Evolutionary conservation across 2,113 vertebrate genomes (phyloP).

Genomic region (Zootoca vivipara): DNA sequence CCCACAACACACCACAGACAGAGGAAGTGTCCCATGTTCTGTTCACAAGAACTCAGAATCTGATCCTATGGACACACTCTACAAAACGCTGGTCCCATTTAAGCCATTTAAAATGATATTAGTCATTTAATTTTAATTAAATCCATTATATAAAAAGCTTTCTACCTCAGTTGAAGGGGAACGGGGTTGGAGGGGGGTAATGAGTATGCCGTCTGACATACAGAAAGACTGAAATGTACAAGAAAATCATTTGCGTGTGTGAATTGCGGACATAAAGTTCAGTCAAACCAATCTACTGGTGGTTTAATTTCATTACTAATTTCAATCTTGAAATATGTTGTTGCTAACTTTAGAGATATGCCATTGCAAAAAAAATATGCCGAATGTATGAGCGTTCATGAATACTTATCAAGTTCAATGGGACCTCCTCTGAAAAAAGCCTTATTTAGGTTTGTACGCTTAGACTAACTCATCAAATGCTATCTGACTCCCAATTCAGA

Average conservation of each 20-base stretch:
- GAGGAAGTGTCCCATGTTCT: neutral
- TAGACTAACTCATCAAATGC: neutral
- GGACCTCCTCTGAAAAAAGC: neutral
- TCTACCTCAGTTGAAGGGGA: neutral
- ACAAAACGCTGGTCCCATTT: neutral
- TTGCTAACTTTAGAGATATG: conserved; percentile 23
- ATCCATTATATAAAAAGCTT: neutral
- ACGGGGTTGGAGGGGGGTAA: neutral
- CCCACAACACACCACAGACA: neutral
- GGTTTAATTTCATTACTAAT: conserved; percentile 1
- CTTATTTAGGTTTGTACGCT: neutral
- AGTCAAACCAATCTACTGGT: neutral
- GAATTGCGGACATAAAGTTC: neutral
- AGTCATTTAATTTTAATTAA: neutral
- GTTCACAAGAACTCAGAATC: neutral
- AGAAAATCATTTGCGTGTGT: neutral
- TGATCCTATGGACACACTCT: neutral
- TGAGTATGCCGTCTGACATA: neutral
- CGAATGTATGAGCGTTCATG: neutral
- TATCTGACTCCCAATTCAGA: neutral
- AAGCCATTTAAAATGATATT: neutral
- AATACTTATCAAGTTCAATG: neutral
- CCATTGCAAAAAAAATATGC: neutral
- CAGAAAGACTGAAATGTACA: neutral
- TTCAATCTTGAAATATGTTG: neutral